These are phyloP conservation scores for Bufo bufo DNA, from an alignment of 2,113 vertebrate genomes.

Conservation along the genomic window DNA sequence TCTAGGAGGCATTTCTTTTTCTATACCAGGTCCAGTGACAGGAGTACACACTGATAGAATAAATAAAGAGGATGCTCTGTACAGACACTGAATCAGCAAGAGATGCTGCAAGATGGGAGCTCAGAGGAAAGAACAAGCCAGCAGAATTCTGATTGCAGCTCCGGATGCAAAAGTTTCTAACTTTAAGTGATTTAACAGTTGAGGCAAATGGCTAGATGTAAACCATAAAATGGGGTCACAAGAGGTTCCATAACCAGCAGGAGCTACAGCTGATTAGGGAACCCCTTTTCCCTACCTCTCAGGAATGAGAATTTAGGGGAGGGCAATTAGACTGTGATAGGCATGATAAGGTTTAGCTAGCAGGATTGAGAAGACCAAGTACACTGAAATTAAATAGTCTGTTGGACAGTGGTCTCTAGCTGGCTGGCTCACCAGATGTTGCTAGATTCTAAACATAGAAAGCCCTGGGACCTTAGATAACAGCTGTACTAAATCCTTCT, in stretches of 20 bases:
- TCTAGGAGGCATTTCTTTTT: too few species aligned
- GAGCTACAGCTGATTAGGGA: too few species aligned
- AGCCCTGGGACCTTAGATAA: not conserved
- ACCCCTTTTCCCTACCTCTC: too few species aligned
- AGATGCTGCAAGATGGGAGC: not conserved
- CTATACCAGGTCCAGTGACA: too few species aligned
- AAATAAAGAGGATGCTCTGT: not conserved
- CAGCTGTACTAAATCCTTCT: too few species aligned
- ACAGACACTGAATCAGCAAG: not conserved
- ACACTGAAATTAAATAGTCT: not conserved
- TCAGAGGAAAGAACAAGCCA: not conserved
- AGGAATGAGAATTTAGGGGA: not conserved
- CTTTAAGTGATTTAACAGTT: too few species aligned
- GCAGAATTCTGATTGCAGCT: not conserved
- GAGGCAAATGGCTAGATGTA: too few species aligned
- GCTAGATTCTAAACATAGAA: not conserved
- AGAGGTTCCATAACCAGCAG: too few species aligned
- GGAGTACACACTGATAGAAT: not conserved
- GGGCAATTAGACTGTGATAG: too few species aligned
- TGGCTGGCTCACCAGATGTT: accelerated
- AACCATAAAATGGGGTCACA: too few species aligned
- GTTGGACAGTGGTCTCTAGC: not conserved
- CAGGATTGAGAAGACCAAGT: not conserved
- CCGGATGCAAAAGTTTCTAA: too few species aligned
- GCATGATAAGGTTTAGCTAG: not conserved